Evolutionary conservation across 2,113 vertebrate species (phyloP).

Genomic region (Catharus minimus): DNA sequence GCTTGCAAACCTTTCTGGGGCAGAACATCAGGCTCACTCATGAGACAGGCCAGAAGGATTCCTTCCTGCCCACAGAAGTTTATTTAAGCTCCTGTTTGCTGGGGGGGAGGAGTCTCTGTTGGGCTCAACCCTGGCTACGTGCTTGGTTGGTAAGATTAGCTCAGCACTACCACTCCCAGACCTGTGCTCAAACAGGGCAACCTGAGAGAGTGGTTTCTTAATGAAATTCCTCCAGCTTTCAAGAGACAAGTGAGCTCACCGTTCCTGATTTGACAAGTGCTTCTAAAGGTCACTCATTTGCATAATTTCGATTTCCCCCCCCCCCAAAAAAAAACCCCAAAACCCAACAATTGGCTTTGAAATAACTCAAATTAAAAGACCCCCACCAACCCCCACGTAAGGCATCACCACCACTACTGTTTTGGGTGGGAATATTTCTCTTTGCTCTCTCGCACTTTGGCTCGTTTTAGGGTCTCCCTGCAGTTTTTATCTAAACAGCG

Average conservation of each 20-base stretch:
- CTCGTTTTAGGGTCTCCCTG: background rate
- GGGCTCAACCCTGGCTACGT: accelerated
- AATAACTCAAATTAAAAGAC: background rate
- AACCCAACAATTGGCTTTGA: background rate
- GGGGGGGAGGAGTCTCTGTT: background rate
- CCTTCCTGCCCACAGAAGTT: background rate
- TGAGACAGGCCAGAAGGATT: background rate
- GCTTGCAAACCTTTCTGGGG: background rate
- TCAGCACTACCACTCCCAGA: background rate
- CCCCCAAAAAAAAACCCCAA: no score
- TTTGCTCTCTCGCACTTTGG: background rate
- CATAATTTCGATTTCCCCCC: accelerated
- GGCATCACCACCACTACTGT: background rate
- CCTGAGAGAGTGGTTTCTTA: background rate
- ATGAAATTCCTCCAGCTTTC: background rate
- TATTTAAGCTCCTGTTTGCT: background rate
- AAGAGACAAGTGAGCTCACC: background rate
- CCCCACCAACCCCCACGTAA: background rate
- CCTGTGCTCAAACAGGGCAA: accelerated
- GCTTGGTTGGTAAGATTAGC: background rate
- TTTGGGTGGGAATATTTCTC: background rate
- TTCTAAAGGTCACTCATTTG: background rate
- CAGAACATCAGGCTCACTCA: background rate
- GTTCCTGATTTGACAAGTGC: background rate
- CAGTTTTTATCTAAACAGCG: background rate